Evolutionary conservation across 1,140 invertebrate species (phyloP), one percentile per base, ranked within the genome.

Genomic region (Riptortus pedestris): DNA sequence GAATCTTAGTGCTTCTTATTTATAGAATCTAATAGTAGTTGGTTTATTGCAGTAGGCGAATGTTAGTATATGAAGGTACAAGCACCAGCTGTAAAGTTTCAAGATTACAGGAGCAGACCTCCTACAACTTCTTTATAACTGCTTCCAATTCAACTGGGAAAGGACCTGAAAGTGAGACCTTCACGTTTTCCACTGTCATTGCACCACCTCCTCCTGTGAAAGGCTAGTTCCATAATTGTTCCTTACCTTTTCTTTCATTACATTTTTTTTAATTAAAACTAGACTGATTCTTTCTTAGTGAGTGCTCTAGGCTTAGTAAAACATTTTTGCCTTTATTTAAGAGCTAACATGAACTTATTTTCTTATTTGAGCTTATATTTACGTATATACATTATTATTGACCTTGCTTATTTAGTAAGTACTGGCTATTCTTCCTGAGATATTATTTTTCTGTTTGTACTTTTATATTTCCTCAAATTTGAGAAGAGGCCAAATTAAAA

Each of bases 71-170:
- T 73, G 82, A 85, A 55, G 90, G 90, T 31, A 83, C 83, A 20
- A 83, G 81, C 64, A 80, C 84, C 64, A 83, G 80, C 63, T 88
- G 83, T 74, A 91, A 90, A 75, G 84, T 92, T 45, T 85, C 85
- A 70, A 86, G 88, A 73, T 74, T 94, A 65, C 81, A 84, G 66
- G 90, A 93, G 74, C 79, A 83, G 64, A 89, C 82, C 2, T 75
- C 76, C 20, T 93, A 93, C 73, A 81, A 79, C 70, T 93, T 93
- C 76, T 79, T 88, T 62, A 89, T 94, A 69, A 86, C 81, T 69
- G 90, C 90, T 47, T 81, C 83, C 61, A 92, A 90, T 74, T 85
- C 88, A 72, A 88, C 88, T 43, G 90, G 91, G 1, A 80, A 85
- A 68, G 90, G 91, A 22, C 82, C 84, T 16, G 90, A 82, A 75